Evolutionary conservation across 92 coral and sea anemone species (phyloP).

Genomic region (Actinernus sp.): DNA sequence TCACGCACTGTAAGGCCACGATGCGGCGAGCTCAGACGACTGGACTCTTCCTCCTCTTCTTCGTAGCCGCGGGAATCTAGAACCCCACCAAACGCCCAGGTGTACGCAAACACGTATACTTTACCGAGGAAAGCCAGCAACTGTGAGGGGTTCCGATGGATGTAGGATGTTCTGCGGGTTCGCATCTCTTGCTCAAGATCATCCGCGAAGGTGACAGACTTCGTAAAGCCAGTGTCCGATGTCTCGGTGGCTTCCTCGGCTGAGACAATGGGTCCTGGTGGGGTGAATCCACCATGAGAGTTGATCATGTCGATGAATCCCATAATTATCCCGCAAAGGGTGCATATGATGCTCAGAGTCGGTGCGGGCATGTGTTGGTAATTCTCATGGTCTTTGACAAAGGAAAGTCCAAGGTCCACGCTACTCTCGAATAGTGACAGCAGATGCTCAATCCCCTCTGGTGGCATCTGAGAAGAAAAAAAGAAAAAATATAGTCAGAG

Average conservation of each 20-base stretch:
- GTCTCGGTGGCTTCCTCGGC: conserved; percentile 21
- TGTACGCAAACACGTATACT: conserved; percentile 88
- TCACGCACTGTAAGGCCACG: conserved; percentile 31
- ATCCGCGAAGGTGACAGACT: conserved; percentile 74
- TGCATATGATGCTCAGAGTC: conserved; percentile 68
- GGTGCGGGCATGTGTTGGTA: conserved; percentile 79
- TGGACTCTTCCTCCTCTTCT: conserved; percentile 60
- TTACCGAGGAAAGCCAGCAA: conserved; percentile 70
- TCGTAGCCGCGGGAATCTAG: conserved; percentile 47
- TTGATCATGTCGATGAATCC: conserved; percentile 78
- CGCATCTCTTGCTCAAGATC: conserved; percentile 44
- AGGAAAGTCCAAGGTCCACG: conserved; percentile 79
- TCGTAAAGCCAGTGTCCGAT: conserved; percentile 50
- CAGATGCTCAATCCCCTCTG: conserved; percentile 61
- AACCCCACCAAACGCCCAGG: conserved; percentile 95
- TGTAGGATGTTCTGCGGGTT: conserved; percentile 43
- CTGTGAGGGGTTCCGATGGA: conserved; percentile 72
- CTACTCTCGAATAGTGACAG: conserved; percentile 71
- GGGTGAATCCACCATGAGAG: conserved; percentile 62
- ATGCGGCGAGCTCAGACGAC: no score
- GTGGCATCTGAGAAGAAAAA: conserved; percentile 84
- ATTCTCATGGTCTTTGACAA: conserved; percentile 56
- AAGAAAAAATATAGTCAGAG: no score
- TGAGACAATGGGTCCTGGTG: no score
- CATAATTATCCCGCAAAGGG: conserved; percentile 79